These are phyloP conservation scores for Leucopsar rothschildi DNA, from an alignment of 2,113 vertebrate species.

Conservation along the genomic window DNA sequence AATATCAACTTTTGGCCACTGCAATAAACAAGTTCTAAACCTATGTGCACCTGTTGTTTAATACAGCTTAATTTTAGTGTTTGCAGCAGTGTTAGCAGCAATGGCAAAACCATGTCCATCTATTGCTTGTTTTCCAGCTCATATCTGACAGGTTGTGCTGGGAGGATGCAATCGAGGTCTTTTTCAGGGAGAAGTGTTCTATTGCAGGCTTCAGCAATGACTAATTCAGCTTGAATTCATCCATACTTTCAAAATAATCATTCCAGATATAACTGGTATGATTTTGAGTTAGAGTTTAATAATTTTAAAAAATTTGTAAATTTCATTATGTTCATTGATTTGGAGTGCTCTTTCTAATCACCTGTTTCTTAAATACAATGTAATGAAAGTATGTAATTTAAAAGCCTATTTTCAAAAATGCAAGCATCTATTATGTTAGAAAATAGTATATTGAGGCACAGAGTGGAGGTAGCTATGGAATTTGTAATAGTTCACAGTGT, in stretches of 20 bases:
- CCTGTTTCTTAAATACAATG: background rate
- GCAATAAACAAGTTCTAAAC: background rate
- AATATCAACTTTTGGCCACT: background rate
- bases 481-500: background rate
- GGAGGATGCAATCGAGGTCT: background rate
- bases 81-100: background rate
- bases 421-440: background rate
- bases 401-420: no score
- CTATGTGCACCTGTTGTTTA: background rate
- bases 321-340: background rate
- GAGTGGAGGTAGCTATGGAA: background rate
- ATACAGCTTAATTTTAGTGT: background rate
- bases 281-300: background rate
- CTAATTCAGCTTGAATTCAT: background rate
- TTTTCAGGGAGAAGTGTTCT: fast-evolving
- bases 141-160: background rate
- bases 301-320: background rate
- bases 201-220: background rate
- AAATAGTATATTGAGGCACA: background rate
- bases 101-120: background rate
- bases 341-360: background rate
- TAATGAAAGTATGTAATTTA: no score
- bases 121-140: background rate
- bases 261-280: background rate
- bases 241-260: background rate